Conservation (phyloP, 2,797 vertebrate species). For the Xenopus petersii region DNA sequence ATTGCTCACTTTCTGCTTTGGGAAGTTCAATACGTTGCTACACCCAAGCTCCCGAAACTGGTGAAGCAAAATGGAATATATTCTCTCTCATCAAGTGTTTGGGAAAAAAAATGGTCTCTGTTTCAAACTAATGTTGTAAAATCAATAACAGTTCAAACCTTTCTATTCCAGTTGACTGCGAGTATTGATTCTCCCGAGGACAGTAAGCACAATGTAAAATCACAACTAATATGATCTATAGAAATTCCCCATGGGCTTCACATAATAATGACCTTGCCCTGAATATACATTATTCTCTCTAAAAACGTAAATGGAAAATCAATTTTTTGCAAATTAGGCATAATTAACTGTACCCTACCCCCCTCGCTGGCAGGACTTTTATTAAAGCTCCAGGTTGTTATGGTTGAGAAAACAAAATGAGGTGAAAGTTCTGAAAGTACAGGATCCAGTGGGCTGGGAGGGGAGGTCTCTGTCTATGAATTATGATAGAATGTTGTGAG, state of each 20-base stretch:
- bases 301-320: neutral
- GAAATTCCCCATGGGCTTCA: neutral
- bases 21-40: too few relatives aligned
- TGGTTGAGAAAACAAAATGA: neutral
- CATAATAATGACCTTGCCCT: neutral
- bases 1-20: too few relatives aligned
- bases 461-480: too few relatives aligned
- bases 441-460: too few relatives aligned
- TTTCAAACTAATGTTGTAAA: slow-evolving; percentile 3
- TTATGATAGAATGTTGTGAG: too few relatives aligned
- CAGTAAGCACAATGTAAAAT: neutral
- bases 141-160: slow-evolving; percentile 1
- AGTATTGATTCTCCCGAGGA: slow-evolving; percentile 1
- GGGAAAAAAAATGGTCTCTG: neutral
- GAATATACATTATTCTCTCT: neutral
- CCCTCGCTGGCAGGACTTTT: too few relatives aligned
- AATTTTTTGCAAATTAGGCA: neutral
- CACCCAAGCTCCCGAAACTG: neutral
- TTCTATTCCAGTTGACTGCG: neutral
- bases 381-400: neutral
- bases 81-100: neutral
- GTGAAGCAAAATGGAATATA: neutral
- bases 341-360: neutral
- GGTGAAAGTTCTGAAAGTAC: too few relatives aligned
- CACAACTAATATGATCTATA: neutral